Evolutionary conservation across 2,888 invertebrate genomes (phyloP).

Genomic region (Tiliacea citrago): DNA sequence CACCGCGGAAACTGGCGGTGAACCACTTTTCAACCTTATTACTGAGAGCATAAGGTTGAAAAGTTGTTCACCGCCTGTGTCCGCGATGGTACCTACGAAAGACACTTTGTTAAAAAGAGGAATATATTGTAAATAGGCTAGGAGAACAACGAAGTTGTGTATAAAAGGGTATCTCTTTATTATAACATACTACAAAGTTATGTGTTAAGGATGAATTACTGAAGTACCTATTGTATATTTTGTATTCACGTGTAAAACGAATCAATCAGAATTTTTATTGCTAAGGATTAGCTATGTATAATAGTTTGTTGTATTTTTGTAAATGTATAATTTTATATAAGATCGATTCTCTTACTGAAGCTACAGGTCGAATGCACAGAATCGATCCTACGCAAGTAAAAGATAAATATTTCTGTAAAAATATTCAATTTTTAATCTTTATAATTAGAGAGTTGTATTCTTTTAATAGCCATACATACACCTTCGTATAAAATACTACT

Average conservation of each 20-base stretch:
- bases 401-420: slow-evolving; percentile 27
- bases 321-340: slow-evolving; percentile 24
- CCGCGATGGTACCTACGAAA: neutral
- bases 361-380: neutral
- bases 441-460: slow-evolving; percentile 11
- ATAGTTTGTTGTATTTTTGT: slow-evolving; percentile 36
- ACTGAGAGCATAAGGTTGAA: too few relatives aligned
- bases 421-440: slow-evolving; percentile 32
- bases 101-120: neutral
- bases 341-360: neutral
- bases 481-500: slow-evolving; percentile 14
- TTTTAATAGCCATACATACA: slow-evolving; percentile 21
- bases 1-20: too few relatives aligned
- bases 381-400: neutral
- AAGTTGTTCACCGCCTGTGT: too few relatives aligned
- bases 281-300: slow-evolving; percentile 3
- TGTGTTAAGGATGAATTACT: neutral
- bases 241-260: slow-evolving; percentile 13
- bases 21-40: too few relatives aligned
- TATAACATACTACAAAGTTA: neutral
- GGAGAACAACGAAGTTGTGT: slow-evolving; percentile 44
- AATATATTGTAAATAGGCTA: slow-evolving; percentile 12
- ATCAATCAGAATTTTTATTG: slow-evolving; percentile 27
- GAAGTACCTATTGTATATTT: slow-evolving; percentile 18
- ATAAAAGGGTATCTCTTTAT: slow-evolving; percentile 18